These are phyloP conservation scores for Selenia dentaria DNA, from an alignment of 2,888 invertebrate genomes.

Conservation along the genomic window DNA sequence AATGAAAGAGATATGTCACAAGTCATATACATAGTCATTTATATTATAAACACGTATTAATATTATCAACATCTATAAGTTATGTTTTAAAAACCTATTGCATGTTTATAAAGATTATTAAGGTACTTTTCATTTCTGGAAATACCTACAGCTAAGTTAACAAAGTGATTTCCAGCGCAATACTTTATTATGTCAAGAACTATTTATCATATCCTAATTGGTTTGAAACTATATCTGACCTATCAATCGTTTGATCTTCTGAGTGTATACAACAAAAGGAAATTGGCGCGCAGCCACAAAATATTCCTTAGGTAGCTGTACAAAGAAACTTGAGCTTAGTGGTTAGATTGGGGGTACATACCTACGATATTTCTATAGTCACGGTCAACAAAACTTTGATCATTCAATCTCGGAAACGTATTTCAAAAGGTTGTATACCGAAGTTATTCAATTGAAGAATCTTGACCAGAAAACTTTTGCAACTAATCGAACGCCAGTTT, in stretches of 20 bases:
- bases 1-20: too few relatives aligned
- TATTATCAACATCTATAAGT: too few relatives aligned
- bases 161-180: too few relatives aligned
- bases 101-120: too few relatives aligned
- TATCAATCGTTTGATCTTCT: background rate
- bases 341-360: background rate
- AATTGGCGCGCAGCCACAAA: constrained; percentile 8
- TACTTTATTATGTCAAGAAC: too few relatives aligned
- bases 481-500: background rate
- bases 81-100: too few relatives aligned
- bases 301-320: background rate
- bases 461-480: background rate
- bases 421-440: constrained; percentile 7
- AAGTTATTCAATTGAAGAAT: constrained; percentile 5
- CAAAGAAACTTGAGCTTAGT: background rate
- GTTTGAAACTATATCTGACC: too few relatives aligned
- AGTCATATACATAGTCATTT: too few relatives aligned
- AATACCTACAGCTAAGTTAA: too few relatives aligned
- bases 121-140: too few relatives aligned
- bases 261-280: background rate
- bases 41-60: too few relatives aligned
- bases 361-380: background rate
- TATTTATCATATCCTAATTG: too few relatives aligned
- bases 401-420: constrained; percentile 14
- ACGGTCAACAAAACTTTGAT: background rate